phyloP scores from a whole-genome alignment of 1,140 invertebrate genomes.

The Dufourea novaeangliae region DNA sequence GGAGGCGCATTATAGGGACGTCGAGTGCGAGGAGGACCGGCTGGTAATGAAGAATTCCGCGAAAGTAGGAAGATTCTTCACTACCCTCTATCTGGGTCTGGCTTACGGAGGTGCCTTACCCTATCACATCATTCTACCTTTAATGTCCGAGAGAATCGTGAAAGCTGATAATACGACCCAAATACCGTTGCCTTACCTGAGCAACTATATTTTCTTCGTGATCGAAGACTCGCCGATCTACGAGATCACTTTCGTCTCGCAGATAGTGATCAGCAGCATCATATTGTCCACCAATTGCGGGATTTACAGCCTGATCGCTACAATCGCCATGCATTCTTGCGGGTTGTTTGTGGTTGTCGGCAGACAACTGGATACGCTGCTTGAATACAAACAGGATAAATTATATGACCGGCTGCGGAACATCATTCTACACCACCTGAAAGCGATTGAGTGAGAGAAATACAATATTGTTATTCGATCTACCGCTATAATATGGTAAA shows the following conservation, averaged over 20 bases:
- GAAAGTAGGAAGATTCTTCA: slow-evolving; percentile 73
- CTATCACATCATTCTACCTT: slow-evolving; percentile 75
- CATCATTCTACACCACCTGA: slow-evolving; percentile 66
- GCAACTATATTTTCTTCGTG: slow-evolving; percentile 75
- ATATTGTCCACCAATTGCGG: slow-evolving; percentile 76
- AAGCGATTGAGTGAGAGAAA: slow-evolving; percentile 68
- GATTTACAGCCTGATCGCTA: slow-evolving; percentile 74
- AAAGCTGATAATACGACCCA: slow-evolving; percentile 72
- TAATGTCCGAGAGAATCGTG: slow-evolving; percentile 68
- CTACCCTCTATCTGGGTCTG: slow-evolving; percentile 70
- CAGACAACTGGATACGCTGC: slow-evolving; percentile 61
- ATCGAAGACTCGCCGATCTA: slow-evolving; percentile 72
- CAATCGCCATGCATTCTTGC: slow-evolving; percentile 71
- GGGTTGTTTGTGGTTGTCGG: slow-evolving; percentile 73
- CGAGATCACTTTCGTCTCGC: slow-evolving; percentile 71
- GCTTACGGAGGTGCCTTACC: slow-evolving; percentile 75
- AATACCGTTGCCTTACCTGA: slow-evolving; percentile 76
- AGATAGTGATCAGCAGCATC: slow-evolving; percentile 76
- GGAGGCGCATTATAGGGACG: slow-evolving; percentile 69
- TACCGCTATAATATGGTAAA: no score
- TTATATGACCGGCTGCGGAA: slow-evolving; percentile 29
- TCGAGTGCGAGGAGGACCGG: slow-evolving; percentile 66
- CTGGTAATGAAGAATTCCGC: slow-evolving; percentile 72
- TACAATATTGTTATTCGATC: no score
- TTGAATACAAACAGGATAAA: neutral